Evolutionary conservation across 1,140 invertebrate genomes (phyloP), one percentile per base, ranked within the genome.

Genomic region (Maniola jurtina): DNA sequence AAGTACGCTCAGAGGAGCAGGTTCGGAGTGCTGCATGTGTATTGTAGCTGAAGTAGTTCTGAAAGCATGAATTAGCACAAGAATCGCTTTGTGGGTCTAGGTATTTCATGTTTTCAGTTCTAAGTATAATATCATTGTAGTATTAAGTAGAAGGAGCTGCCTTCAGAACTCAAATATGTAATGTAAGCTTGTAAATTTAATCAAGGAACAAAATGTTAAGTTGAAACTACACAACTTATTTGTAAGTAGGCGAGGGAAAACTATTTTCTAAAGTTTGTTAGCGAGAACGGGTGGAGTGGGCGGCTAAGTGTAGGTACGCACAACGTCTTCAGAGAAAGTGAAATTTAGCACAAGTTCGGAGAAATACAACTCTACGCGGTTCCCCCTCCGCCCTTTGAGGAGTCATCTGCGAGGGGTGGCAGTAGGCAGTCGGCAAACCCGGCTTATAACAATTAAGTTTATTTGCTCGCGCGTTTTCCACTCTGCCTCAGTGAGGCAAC

Each of bases 271-370:
- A 83, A 86, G 80, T 84, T 84, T 76, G 67, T 77, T 72, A 73
- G 76, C 58, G 25, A 72, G 73, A 55, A 75, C 69, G 77, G 79
- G 76, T 61, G 66, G 60, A 62, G 83, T 83, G 85, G 86, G 86
- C 77, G 84, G 82, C 70, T 88, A 83, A 82, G 78, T 86, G 78
- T 84, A 25, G 25, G 25, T 25, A 90, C 88, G 85, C 86, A 88
- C 81, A 88, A 71, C 85, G 81, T 90, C 88, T 89, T 89, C 80
- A 83, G 81, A 86, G 88, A 90, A 90, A 90, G 88, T 89, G 88
- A 90, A 90, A 90, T 89, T 90, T 90, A 86, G 88, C 85, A 80
- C 88, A 89, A 90, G 82, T 89, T 89, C 82, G 88, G 85, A 87
- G 85, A 82, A 89, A 88, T 86, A 88, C 85, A 88, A 89, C 83